Conservation (phyloP, 2,797 vertebrate species). For the Mionectes olivaceus region DNA sequence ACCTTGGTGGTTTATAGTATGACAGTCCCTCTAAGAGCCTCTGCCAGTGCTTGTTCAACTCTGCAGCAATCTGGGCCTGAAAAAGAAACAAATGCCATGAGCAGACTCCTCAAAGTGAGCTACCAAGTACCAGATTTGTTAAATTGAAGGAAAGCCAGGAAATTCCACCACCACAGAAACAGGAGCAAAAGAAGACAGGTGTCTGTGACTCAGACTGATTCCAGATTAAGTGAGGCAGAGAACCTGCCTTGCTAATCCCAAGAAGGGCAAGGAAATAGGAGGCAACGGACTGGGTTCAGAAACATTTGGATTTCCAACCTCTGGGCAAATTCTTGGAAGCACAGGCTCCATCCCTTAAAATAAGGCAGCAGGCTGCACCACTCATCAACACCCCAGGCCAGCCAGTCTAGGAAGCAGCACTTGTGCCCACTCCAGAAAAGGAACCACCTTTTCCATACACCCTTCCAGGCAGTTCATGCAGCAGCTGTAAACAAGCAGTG, state of each 20-base stretch:
- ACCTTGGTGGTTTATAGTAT: constrained; percentile 95
- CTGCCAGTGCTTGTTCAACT: constrained; percentile 90
- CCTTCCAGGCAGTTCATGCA: background rate
- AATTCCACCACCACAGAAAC: background rate
- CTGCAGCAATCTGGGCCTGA: constrained; percentile 92
- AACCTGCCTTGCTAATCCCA: background rate
- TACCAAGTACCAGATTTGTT: background rate
- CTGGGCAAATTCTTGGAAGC: background rate
- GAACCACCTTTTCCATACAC: background rate
- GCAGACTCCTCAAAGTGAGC: background rate
- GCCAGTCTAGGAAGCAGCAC: constrained; percentile 1
- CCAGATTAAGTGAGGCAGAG: background rate
- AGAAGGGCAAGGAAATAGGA: background rate
- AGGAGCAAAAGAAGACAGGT: background rate
- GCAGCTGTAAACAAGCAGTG: background rate
- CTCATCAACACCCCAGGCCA: background rate
- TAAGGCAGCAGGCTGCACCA: background rate
- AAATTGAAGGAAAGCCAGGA: background rate
- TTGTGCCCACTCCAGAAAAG: background rate
- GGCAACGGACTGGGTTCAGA: background rate
- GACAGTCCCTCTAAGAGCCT: constrained; percentile 90
- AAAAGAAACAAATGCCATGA: constrained; percentile 28
- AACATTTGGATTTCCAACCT: background rate
- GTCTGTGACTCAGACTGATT: background rate
- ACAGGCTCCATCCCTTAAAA: background rate